A percentile compares a stretch with the other conserved stretches of the same genome.
Conservation (phyloP, 1,140 invertebrate species). For the Thrips palmi region DNA sequence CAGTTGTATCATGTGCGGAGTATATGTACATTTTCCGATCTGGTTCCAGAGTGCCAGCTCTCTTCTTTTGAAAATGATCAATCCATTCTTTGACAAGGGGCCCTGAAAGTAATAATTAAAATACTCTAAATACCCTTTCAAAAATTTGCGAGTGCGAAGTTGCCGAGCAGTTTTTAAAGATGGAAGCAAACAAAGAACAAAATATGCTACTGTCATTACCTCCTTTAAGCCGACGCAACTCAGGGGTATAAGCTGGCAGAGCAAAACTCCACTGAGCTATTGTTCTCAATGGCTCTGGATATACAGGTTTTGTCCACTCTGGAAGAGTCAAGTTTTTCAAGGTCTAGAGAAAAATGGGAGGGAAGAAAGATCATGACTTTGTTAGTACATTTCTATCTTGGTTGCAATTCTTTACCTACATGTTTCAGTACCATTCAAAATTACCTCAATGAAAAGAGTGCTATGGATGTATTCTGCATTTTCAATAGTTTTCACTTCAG, state of each 20-base stretch:
- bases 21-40: slow-evolving; percentile 49
- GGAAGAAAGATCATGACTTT: slow-evolving; percentile 6
- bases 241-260: slow-evolving; percentile 25
- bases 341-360: slow-evolving; percentile 21
- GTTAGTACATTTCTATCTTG: background rate
- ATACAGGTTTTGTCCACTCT: slow-evolving; percentile 42
- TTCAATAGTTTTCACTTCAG: slow-evolving; percentile 28
- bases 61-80: slow-evolving; percentile 31
- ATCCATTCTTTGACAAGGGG: slow-evolving; percentile 45
- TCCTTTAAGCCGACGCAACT: slow-evolving; percentile 29
- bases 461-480: slow-evolving; percentile 42
- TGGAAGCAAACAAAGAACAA: slow-evolving; percentile 24
- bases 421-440: background rate
- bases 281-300: slow-evolving; percentile 30
- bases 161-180: no score
- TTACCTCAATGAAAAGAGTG: slow-evolving; percentile 45
- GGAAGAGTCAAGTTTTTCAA: slow-evolving; percentile 52
- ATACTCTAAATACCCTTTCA: background rate
- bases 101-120: slow-evolving; percentile 24
- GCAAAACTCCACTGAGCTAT: slow-evolving; percentile 34
- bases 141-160: no score
- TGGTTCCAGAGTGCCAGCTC: slow-evolving; percentile 22
- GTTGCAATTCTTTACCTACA: background rate
- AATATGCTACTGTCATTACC: slow-evolving; percentile 19
- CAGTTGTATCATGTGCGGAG: slow-evolving; percentile 66